These are phyloP conservation scores for Rhegmatorhina hoffmannsi DNA, from an alignment of 2,113 vertebrate species.

Conservation along the genomic window DNA sequence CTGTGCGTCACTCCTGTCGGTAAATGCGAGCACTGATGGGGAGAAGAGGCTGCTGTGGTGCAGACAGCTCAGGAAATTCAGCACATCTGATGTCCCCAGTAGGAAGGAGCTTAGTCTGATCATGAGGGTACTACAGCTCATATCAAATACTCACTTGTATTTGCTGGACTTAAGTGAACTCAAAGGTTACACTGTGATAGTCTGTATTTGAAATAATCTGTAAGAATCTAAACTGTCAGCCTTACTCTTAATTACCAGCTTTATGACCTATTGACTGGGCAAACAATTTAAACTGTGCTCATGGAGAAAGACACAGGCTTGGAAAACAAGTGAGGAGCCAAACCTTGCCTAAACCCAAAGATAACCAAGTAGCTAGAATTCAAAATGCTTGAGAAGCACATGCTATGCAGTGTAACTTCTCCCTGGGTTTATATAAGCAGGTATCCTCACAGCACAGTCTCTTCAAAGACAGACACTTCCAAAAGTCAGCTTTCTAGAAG, in stretches of 20 bases:
- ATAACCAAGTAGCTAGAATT: neutral
- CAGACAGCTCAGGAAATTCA: neutral
- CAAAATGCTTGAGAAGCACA: neutral
- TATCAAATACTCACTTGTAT: neutral
- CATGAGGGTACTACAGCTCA: neutral
- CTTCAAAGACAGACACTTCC: neutral
- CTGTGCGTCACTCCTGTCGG: neutral
- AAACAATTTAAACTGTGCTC: neutral
- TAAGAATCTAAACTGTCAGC: neutral
- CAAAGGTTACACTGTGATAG: neutral
- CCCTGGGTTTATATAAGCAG: neutral
- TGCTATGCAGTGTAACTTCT: neutral
- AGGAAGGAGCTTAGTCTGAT: neutral
- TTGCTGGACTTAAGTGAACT: neutral
- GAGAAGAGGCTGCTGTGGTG: neutral
- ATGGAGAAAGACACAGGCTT: neutral
- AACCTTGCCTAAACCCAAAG: neutral
- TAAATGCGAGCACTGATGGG: neutral
- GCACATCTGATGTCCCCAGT: neutral
- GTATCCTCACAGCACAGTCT: neutral
- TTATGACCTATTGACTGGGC: neutral
- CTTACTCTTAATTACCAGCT: neutral
- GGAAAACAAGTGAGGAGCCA: neutral
- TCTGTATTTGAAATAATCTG: neutral
- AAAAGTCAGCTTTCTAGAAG: neutral